Evolutionary conservation across 1,140 invertebrate species (phyloP).

Genomic region (Conus betulinus): DNA sequence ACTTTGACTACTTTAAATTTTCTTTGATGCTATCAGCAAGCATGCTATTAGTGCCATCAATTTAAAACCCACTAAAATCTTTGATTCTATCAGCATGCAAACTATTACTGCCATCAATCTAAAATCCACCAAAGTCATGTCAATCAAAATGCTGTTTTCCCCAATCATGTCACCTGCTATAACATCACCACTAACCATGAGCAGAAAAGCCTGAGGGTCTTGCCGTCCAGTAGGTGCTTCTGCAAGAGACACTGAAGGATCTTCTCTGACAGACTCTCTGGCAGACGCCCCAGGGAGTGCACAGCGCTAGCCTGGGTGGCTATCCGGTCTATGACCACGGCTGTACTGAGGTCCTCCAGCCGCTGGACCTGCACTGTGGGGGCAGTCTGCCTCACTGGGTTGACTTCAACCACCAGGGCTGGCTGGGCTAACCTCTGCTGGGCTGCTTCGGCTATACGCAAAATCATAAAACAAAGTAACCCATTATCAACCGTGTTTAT

Average conservation of each 20-base stretch:
- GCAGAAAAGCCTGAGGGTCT: conserved; percentile 66
- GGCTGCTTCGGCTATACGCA: conserved; percentile 60
- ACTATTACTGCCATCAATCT: too few species aligned
- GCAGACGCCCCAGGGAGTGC: conserved; percentile 58
- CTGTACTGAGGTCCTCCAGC: conserved; percentile 54
- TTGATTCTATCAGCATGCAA: too few species aligned
- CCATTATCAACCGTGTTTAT: too few species aligned
- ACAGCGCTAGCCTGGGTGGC: conserved; percentile 58
- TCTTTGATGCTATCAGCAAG: too few species aligned
- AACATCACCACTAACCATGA: conserved; percentile 58
- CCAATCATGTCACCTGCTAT: too few species aligned
- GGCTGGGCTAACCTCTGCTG: conserved; percentile 50
- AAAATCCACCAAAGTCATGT: too few species aligned
- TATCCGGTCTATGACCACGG: conserved; percentile 56
- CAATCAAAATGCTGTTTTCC: too few species aligned
- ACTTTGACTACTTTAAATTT: too few species aligned
- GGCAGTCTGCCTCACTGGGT: neutral
- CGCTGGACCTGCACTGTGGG: conserved; percentile 40
- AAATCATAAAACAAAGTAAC: too few species aligned
- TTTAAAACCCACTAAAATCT: too few species aligned
- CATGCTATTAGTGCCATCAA: too few species aligned
- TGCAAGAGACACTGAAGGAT: conserved; percentile 63
- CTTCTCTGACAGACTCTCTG: conserved; percentile 63
- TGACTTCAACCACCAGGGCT: neutral
- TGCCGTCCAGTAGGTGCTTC: conserved; percentile 63